phyloP scores from a whole-genome alignment of 2,888 invertebrate genomes.

The Onthophagus sagittarius region DNA sequence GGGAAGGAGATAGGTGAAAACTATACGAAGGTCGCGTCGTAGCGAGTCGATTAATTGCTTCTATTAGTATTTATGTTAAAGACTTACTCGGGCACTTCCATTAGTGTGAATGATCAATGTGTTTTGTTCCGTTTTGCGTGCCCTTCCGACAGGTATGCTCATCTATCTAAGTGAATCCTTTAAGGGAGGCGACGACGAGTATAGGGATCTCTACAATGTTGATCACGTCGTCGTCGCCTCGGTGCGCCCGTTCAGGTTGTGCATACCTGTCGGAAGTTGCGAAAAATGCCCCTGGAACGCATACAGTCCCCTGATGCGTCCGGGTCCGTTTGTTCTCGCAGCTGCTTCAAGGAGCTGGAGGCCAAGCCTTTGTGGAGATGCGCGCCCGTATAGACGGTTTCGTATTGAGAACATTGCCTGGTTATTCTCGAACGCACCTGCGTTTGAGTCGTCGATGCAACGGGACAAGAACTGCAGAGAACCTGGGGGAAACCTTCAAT shows the following conservation, averaged over 20 bases:
- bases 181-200: neutral
- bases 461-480: conserved; percentile 61
- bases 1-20: neutral
- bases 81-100: neutral
- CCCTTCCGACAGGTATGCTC: neutral
- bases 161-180: neutral
- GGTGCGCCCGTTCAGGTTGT: conserved; percentile 1
- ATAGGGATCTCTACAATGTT: neutral
- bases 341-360: conserved; percentile 81
- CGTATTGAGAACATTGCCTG: conserved; percentile 83
- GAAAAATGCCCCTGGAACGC: conserved; percentile 92
- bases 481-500: conserved; percentile 37
- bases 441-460: conserved; percentile 44
- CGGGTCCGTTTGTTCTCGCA: conserved; percentile 66
- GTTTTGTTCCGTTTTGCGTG: neutral
- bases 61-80: neutral
- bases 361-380: conserved; percentile 57
- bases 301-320: conserved; percentile 94
- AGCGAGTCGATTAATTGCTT: neutral
- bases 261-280: conserved; percentile 90
- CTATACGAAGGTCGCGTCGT: neutral
- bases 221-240: neutral
- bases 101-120: neutral
- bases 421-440: conserved; percentile 65
- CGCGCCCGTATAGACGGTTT: conserved; percentile 48